Conservation (phyloP, 1,140 invertebrate genomes). For the Dolichoris vasculosae region DNA sequence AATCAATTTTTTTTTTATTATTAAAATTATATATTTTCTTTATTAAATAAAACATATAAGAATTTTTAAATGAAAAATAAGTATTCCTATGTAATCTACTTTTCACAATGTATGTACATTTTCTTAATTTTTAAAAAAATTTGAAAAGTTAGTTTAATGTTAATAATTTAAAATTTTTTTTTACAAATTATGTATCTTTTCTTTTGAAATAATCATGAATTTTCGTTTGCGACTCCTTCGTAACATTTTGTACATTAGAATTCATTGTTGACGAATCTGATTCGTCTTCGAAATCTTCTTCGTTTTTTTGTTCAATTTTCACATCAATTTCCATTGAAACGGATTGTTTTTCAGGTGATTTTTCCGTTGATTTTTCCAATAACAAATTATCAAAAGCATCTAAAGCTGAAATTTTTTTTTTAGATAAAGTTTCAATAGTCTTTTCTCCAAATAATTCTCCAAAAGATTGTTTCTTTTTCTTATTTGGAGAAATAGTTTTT, state of each 20-base stretch:
- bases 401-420: constrained; percentile 41
- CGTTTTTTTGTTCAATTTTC: constrained; percentile 28
- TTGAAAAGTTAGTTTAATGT: background rate
- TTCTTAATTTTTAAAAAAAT: constrained; percentile 15
- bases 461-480: constrained; percentile 48
- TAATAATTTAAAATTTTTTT: constrained; percentile 47
- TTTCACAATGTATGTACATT: constrained; percentile 40
- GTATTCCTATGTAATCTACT: background rate
- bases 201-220: constrained; percentile 63
- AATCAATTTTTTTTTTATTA: background rate
- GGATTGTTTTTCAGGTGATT: constrained; percentile 37
- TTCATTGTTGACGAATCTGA: constrained; percentile 14
- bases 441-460: constrained; percentile 49
- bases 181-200: constrained; percentile 42
- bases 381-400: constrained; percentile 48
- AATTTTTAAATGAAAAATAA: background rate
- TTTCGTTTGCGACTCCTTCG: constrained; percentile 59
- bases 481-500: background rate
- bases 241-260: constrained; percentile 29
- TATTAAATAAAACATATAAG: background rate
- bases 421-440: background rate
- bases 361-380: constrained; percentile 36
- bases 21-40: background rate
- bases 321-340: constrained; percentile 27
- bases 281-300: constrained; percentile 30